Conservation (phyloP, 2,797 vertebrate genomes). For the Cossypha caffra region DNA sequence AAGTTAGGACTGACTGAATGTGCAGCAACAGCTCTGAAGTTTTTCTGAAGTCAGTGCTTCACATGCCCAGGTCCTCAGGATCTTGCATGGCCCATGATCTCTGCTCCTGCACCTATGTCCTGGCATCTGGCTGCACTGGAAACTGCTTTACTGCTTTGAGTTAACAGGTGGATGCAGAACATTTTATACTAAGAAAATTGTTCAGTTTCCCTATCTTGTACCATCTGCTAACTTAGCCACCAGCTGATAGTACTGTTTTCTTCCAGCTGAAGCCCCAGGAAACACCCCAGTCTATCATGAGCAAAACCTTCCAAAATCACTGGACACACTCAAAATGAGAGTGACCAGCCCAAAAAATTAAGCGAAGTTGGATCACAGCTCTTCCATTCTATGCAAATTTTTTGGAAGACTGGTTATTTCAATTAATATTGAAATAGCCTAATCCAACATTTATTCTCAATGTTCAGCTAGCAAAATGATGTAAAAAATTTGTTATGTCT, state of each 20-base stretch:
- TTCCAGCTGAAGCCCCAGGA: not conserved
- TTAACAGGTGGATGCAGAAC: not conserved
- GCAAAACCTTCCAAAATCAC: not conserved
- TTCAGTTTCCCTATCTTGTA: not conserved
- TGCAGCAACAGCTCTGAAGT: not conserved
- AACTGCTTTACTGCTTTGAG: rapidly evolving
- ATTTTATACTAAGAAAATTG: not conserved
- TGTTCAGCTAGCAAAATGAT: not conserved
- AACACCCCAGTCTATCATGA: not conserved
- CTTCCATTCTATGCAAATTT: not conserved
- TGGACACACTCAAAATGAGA: not conserved
- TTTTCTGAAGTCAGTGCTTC: not conserved
- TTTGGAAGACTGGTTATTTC: not conserved
- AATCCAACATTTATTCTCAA: not conserved
- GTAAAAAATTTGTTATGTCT: not conserved
- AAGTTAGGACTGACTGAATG: not conserved
- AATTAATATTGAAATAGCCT: not conserved
- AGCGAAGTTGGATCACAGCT: not conserved
- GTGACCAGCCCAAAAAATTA: not conserved
- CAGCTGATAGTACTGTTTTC: not conserved
- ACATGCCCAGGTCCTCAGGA: not conserved
- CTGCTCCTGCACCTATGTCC: not conserved
- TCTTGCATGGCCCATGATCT: not conserved
- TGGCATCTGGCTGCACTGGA: not conserved
- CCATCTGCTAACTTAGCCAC: not conserved